Percentiles rank a stretch among this genome's conserved stretches.
These are phyloP conservation scores for Lasioglossum malachurum DNA, from an alignment of 2,888 invertebrate genomes.

Conservation along the genomic window DNA sequence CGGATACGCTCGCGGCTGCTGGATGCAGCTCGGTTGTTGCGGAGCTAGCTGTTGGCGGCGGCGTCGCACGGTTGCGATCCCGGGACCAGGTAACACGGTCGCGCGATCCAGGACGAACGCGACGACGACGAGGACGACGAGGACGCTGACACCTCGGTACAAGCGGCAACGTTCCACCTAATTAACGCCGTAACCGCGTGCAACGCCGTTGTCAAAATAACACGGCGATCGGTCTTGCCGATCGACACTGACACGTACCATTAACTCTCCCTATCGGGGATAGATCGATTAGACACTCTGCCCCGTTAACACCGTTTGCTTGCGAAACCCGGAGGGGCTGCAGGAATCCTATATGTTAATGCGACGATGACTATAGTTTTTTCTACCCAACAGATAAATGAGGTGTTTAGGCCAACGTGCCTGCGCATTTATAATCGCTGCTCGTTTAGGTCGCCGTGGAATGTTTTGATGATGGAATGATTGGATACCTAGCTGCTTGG, in stretches of 20 bases:
- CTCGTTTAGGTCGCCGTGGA: conserved; percentile 31
- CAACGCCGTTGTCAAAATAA: conserved; percentile 68
- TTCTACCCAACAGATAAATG: conserved; percentile 27
- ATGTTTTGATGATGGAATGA: neutral
- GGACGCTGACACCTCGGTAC: conserved; percentile 57
- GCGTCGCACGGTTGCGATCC: conserved; percentile 25
- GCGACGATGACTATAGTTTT: neutral
- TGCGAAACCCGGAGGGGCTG: conserved; percentile 29
- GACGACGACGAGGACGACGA: conserved; percentile 7
- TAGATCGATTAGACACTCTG: conserved; percentile 61
- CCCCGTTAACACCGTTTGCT: neutral
- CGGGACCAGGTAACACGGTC: conserved; percentile 22
- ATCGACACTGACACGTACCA: conserved; percentile 68
- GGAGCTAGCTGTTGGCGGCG: conserved; percentile 15
- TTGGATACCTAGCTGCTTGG: no score
- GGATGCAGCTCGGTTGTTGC: neutral
- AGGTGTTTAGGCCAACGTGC: conserved; percentile 9
- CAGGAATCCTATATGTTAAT: conserved; percentile 16
- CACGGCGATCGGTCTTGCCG: conserved; percentile 65
- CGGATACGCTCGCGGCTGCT: conserved; percentile 40
- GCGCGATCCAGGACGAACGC: conserved; percentile 30
- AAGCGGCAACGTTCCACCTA: conserved; percentile 58
- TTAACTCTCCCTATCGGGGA: conserved; percentile 58
- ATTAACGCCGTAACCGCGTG: conserved; percentile 62
- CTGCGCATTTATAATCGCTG: conserved; percentile 15